A percentile compares a stretch with the other conserved stretches of the same genome.
Evolutionary conservation across 2,888 invertebrate species (phyloP).

Genomic region (Sesia bembeciformis): DNA sequence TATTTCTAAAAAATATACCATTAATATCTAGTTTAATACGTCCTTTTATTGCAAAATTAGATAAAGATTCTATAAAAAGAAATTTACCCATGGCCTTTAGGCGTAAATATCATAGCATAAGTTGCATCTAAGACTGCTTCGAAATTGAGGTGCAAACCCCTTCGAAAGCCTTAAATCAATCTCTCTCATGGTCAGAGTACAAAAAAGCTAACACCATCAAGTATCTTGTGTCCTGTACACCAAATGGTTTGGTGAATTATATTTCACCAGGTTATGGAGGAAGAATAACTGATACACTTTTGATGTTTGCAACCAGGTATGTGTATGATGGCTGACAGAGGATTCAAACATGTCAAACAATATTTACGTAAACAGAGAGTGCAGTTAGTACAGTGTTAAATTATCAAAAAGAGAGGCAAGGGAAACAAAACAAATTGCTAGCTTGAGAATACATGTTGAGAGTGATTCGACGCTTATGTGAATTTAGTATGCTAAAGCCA

Average conservation of each 20-base stretch:
- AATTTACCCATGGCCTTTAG: constrained; percentile 14
- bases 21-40: constrained; percentile 1
- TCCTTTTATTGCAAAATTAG: constrained; percentile 1
- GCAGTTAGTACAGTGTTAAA: constrained; percentile 2
- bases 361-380: background rate
- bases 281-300: background rate
- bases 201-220: constrained; percentile 5
- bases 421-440: constrained; percentile 15
- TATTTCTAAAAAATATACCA: constrained; percentile 7
- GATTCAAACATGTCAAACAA: constrained; percentile 1
- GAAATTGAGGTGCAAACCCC: constrained; percentile 26
- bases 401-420: constrained; percentile 9
- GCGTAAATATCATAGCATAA: constrained; percentile 8
- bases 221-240: constrained; percentile 4
- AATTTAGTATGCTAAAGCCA: constrained; percentile 11
- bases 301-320: constrained; percentile 1
- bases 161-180: constrained; percentile 12
- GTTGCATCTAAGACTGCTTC: constrained; percentile 19
- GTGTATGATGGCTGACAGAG: constrained; percentile 1
- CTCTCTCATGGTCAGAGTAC: constrained; percentile 24
- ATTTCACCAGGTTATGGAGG: constrained; percentile 1
- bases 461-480: too few species aligned
- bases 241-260: constrained; percentile 1
- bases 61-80: constrained; percentile 5
- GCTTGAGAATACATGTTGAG: constrained; percentile 14